phyloP scores from a whole-genome alignment of 2,888 invertebrate genomes.

The Campopleginae sp. region DNA sequence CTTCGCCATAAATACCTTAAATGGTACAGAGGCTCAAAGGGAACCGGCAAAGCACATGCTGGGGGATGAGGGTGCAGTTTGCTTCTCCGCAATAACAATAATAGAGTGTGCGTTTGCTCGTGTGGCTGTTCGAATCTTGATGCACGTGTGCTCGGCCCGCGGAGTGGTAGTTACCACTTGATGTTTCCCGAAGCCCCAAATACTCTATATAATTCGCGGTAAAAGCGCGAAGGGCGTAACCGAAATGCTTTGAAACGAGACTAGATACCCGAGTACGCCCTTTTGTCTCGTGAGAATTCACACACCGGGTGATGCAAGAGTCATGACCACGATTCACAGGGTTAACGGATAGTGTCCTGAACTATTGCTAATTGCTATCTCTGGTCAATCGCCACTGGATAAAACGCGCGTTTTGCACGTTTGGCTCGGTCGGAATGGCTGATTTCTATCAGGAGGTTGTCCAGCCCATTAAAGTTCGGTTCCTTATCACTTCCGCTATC shows the following conservation, averaged over 20 bases:
- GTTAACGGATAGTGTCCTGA: neutral
- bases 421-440: neutral
- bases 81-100: slow-evolving; percentile 58
- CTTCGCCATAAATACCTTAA: slow-evolving; percentile 64
- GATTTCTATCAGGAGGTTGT: neutral
- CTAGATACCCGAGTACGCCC: neutral
- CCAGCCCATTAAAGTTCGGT: neutral
- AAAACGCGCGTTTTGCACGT: neutral
- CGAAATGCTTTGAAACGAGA: neutral
- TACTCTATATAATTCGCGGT: neutral
- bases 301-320: neutral
- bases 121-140: slow-evolving; percentile 56
- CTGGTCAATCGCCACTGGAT: neutral
- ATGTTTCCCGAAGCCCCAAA: slow-evolving; percentile 30
- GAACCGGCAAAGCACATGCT: slow-evolving; percentile 44
- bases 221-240: slow-evolving; percentile 25
- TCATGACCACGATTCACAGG: neutral
- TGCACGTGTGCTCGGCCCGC: slow-evolving; percentile 50
- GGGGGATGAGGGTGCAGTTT: slow-evolving; percentile 51
- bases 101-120: slow-evolving; percentile 42
- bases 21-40: slow-evolving; percentile 63
- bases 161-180: slow-evolving; percentile 40
- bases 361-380: neutral
- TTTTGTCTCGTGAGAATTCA: neutral
- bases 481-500: neutral